Conservation (phyloP, 2,888 invertebrate species). For the Ichneumoninae sp. region DNA sequence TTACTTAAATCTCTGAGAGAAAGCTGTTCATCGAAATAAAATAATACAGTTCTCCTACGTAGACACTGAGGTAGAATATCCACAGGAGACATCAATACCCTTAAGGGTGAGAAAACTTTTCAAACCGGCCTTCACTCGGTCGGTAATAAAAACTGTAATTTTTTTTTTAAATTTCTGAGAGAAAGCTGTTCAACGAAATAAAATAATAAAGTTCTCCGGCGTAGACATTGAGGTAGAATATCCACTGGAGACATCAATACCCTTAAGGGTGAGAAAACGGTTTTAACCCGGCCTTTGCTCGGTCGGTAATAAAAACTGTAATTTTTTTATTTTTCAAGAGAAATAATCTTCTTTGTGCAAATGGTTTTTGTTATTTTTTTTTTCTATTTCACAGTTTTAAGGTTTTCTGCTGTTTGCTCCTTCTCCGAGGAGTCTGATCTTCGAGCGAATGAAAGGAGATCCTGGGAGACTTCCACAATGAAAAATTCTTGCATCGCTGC, state of each 20-base stretch:
- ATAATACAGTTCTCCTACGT: conserved; percentile 30
- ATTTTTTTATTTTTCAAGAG: neutral
- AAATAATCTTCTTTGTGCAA: neutral
- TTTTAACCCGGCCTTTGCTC: neutral
- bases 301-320: neutral
- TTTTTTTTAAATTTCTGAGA: neutral
- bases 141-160: neutral
- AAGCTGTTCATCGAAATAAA: conserved; percentile 18
- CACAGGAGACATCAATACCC: conserved; percentile 11
- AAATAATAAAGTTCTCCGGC: conserved; percentile 25
- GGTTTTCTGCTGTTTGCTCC: neutral
- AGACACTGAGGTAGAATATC: neutral
- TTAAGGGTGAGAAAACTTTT: neutral
- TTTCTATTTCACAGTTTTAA: neutral
- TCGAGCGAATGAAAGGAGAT: neutral
- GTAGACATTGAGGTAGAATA: neutral
- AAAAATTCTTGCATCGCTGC: conserved; percentile 44
- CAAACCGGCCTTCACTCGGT: neutral
- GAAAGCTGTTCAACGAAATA: conserved; percentile 14
- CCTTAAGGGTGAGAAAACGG: neutral
- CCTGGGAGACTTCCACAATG: conserved; percentile 17
- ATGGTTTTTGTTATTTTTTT: neutral
- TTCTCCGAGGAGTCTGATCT: conserved; percentile 14
- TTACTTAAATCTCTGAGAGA: neutral
- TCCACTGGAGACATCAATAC: conserved; percentile 8